These are phyloP conservation scores for Panagrolaimus sp. DNA, from an alignment of 1,140 invertebrate genomes.

Conservation along the genomic window DNA sequence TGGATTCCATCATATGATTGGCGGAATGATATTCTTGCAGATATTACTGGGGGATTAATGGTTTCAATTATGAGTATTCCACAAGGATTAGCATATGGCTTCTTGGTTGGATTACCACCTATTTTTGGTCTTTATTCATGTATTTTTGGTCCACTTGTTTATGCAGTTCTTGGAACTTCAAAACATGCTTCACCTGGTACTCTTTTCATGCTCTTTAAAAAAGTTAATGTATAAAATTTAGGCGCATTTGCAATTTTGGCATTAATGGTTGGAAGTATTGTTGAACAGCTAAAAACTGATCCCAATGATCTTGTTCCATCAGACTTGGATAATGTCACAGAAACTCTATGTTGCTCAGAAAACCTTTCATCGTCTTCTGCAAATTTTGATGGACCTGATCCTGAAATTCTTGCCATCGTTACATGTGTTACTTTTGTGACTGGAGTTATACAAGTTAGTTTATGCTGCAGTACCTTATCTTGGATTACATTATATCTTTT, in stretches of 20 bases:
- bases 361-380: no score
- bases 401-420: conserved; percentile 19
- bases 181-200: conserved; percentile 53
- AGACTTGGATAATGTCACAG: no score
- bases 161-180: conserved; percentile 61
- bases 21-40: conserved; percentile 53
- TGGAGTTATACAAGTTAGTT: conserved; percentile 29
- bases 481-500: no score
- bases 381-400: neutral
- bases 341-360: no score
- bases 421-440: conserved; percentile 28
- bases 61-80: conserved; percentile 60
- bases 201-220: no score
- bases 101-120: conserved; percentile 58
- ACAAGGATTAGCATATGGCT: conserved; percentile 60
- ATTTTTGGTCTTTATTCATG: conserved; percentile 60
- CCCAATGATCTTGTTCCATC: neutral
- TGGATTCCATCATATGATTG: conserved; percentile 17
- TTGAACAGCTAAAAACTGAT: conserved; percentile 42
- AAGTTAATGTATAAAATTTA: conserved; percentile 27
- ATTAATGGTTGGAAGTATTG: conserved; percentile 60
- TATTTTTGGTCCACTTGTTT: conserved; percentile 61
- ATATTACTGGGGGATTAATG: conserved; percentile 59
- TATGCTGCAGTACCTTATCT: neutral
- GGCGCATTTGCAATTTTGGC: conserved; percentile 61